Evolutionary conservation across 2,797 vertebrate species (phyloP).

Genomic region (Antennarius maculatus): DNA sequence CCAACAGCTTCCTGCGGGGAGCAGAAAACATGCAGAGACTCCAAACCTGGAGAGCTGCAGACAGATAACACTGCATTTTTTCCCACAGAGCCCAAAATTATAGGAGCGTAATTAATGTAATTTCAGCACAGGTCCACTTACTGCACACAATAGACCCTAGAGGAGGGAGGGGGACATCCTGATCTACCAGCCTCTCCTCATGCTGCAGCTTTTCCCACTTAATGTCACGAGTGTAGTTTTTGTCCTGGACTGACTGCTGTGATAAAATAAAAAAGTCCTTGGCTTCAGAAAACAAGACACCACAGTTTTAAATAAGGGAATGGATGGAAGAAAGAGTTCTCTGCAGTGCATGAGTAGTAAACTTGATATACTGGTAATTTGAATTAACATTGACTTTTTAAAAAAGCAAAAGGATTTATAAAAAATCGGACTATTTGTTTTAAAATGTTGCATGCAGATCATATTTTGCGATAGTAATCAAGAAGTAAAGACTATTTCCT

Average conservation of each 20-base stretch:
- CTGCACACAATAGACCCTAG: slow-evolving; percentile 25
- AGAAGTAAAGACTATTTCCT: not conserved
- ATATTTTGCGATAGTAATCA: not conserved
- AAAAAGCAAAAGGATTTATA: too few relatives aligned
- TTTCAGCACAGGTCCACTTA: slow-evolving; percentile 18
- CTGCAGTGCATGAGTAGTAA: too few relatives aligned
- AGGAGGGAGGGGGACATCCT: slow-evolving; percentile 20
- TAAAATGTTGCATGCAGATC: too few relatives aligned
- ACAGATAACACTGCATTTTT: slow-evolving; percentile 27
- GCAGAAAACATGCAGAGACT: slow-evolving; percentile 31
- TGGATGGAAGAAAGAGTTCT: slow-evolving; percentile 30
- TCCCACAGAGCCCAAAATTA: slow-evolving; percentile 11
- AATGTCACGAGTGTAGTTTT: slow-evolving; percentile 4
- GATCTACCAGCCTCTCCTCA: not conserved
- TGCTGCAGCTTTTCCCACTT: slow-evolving; percentile 4
- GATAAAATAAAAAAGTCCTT: slow-evolving; percentile 8
- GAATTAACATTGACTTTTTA: too few relatives aligned
- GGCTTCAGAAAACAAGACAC: not conserved
- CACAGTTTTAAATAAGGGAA: not conserved
- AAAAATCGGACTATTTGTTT: too few relatives aligned
- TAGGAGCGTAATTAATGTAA: slow-evolving; percentile 35
- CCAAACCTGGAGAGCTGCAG: slow-evolving; percentile 35
- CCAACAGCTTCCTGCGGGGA: slow-evolving; percentile 31
- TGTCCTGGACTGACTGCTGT: not conserved
- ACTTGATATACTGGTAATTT: too few relatives aligned